Conservation (phyloP, 2,113 vertebrate genomes). For the Thryonomys swinderianus region DNA sequence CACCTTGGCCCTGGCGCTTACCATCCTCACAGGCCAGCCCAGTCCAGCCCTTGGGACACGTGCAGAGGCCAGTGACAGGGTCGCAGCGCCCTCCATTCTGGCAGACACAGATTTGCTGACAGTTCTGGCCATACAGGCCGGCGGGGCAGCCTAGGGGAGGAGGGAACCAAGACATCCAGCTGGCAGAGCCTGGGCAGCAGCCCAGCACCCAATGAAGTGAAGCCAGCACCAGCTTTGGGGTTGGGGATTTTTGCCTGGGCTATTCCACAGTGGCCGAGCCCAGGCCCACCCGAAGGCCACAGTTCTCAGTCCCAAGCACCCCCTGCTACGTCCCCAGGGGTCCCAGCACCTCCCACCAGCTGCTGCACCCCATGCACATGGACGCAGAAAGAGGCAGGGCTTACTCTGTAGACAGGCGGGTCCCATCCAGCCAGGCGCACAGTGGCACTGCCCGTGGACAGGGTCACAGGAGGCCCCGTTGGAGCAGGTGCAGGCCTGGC, state of each 20-base stretch:
- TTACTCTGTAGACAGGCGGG: conserved; percentile 91
- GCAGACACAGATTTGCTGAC: conserved; percentile 92
- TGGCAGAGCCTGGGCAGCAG: fast-evolving
- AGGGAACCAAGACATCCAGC: too few relatives aligned
- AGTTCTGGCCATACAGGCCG: conserved; percentile 89
- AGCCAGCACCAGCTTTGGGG: neutral
- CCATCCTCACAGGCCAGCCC: conserved; percentile 94
- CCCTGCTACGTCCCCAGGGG: neutral
- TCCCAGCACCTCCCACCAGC: neutral
- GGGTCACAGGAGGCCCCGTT: conserved; percentile 91
- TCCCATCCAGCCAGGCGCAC: conserved; percentile 92
- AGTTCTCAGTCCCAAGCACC: neutral
- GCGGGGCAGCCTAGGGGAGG: conserved; percentile 80
- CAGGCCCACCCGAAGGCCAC: neutral
- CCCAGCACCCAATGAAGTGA: too few relatives aligned
- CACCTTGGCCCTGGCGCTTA: conserved; percentile 71
- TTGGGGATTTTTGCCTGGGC: neutral
- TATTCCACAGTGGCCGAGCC: neutral
- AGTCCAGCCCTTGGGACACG: conserved; percentile 90
- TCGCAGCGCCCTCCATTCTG: conserved; percentile 91
- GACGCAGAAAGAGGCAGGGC: fast-evolving
- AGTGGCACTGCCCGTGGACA: conserved; percentile 89
- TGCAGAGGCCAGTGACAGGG: conserved; percentile 87
- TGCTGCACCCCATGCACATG: fast-evolving
- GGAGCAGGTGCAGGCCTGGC: conserved; percentile 89